Percentiles rank a stretch among this genome's conserved stretches.
Evolutionary conservation across 1,140 invertebrate genomes (phyloP).

Genomic region (Hetaerina americana): DNA sequence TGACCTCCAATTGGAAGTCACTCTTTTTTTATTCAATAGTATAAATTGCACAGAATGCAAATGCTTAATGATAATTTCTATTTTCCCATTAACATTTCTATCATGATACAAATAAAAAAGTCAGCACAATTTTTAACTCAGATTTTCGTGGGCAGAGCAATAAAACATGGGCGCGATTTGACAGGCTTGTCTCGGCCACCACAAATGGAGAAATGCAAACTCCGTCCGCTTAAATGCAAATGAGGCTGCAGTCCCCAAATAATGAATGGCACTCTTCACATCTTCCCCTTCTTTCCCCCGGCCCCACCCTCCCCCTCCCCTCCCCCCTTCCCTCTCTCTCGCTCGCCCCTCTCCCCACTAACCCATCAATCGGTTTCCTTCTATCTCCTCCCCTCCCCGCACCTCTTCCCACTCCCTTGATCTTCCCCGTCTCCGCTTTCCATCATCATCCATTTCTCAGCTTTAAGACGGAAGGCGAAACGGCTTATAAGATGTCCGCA

Average conservation of each 20-base stretch:
- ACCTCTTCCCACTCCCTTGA: too few species aligned
- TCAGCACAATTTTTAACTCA: background rate
- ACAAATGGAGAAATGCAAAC: background rate
- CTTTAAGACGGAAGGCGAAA: too few species aligned
- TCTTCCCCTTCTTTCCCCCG: background rate
- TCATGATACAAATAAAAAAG: background rate
- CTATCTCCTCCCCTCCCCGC: background rate
- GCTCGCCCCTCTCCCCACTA: background rate
- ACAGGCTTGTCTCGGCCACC: background rate
- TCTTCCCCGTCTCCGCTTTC: too few species aligned
- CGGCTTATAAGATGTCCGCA: too few species aligned
- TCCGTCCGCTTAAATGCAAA: background rate
- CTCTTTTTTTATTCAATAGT: too few species aligned
- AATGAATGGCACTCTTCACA: background rate
- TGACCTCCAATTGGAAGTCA: too few species aligned
- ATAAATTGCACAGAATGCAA: background rate
- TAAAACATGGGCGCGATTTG: background rate
- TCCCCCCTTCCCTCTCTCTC: background rate
- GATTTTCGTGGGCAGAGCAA: background rate
- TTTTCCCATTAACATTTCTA: background rate
- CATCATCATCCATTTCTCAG: too few species aligned
- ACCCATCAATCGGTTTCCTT: background rate
- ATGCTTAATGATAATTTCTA: background rate
- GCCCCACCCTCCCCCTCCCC: background rate
- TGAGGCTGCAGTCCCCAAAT: background rate